Evolutionary conservation across 2,888 invertebrate genomes (phyloP).

Genomic region (Ametastegia equiseti): DNA sequence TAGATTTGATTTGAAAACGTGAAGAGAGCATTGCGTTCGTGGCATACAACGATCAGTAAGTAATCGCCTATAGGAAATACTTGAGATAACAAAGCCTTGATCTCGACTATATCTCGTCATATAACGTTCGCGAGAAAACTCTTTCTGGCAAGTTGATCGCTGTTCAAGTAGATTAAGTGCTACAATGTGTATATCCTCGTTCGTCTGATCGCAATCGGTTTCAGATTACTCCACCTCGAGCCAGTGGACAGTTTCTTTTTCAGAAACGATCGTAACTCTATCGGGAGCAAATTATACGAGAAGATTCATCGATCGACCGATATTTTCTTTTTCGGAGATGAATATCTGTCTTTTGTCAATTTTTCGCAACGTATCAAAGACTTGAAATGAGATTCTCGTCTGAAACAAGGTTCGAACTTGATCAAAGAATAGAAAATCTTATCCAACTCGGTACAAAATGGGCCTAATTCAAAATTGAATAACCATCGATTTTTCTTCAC

Average conservation of each 20-base stretch:
- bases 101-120: not conserved
- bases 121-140: not conserved
- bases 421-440: not conserved
- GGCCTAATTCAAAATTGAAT: too few relatives aligned
- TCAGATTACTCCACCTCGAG: not conserved
- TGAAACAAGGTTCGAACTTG: too few relatives aligned
- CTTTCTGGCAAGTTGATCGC: not conserved
- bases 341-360: not conserved
- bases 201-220: not conserved
- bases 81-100: not conserved
- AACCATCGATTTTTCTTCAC: too few relatives aligned
- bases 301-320: too few relatives aligned
- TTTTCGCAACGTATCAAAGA: not conserved
- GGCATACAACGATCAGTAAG: not conserved
- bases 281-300: too few relatives aligned
- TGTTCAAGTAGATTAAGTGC: not conserved
- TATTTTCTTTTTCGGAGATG: not conserved
- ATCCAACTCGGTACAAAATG: too few relatives aligned
- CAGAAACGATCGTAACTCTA: too few relatives aligned
- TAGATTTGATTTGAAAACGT: not conserved
- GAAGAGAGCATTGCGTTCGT: not conserved
- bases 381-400: too few relatives aligned
- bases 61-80: not conserved
- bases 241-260: too few relatives aligned
- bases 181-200: not conserved